These are phyloP conservation scores for Pomatostomus ruficeps DNA, from an alignment of 2,113 vertebrate genomes.

Conservation along the genomic window DNA sequence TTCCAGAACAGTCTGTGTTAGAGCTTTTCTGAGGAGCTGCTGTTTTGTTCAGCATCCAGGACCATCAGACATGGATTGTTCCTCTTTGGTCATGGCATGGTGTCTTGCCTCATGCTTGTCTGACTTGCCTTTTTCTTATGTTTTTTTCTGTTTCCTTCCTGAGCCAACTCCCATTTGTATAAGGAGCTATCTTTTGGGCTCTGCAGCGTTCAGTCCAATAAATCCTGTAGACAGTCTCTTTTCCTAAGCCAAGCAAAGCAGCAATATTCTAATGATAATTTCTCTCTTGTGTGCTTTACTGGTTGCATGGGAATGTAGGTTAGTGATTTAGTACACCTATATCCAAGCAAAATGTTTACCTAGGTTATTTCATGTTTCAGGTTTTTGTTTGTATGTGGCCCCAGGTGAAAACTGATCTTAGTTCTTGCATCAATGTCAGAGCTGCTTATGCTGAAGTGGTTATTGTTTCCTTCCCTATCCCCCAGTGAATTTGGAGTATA, in stretches of 20 bases:
- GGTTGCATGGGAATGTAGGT: not conserved
- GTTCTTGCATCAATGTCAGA: not conserved
- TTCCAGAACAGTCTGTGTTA: not conserved
- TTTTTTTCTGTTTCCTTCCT: not conserved
- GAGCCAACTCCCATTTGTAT: not conserved
- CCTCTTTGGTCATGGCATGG: not conserved
- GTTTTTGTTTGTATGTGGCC: not conserved
- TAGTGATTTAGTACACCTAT: not conserved
- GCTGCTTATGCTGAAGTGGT: not conserved
- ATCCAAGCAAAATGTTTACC: not conserved
- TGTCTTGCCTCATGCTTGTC: not conserved
- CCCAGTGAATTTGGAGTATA: not conserved
- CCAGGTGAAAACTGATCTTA: not conserved
- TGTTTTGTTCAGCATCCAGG: not conserved
- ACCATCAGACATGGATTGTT: not conserved
- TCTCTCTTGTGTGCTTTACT: not conserved
- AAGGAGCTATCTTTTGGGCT: not conserved
- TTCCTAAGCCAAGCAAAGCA: not conserved
- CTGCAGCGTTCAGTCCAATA: not conserved
- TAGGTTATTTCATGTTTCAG: not conserved
- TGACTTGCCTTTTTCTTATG: not conserved
- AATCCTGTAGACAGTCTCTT: not conserved
- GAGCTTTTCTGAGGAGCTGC: not conserved
- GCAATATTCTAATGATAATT: not conserved
- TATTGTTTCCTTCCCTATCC: not conserved